Base-by-base conservation (phyloP, 2,113 vertebrate species). In the Pteronura brasiliensis region DNA sequence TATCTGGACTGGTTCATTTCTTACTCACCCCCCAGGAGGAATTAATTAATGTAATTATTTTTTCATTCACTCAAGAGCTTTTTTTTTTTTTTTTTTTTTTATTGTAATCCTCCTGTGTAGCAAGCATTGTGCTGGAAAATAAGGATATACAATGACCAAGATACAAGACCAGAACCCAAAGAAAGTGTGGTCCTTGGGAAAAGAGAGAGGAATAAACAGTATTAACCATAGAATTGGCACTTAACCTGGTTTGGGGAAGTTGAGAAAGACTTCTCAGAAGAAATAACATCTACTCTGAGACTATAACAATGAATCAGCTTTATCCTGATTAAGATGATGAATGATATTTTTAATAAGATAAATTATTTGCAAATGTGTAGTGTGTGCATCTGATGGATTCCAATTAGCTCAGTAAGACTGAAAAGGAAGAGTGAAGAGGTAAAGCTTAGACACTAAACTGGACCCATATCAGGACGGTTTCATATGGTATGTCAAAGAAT, bases 1-100 rank as follows among this genome's bases (percentile, higher is more conserved):
- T 96, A 87, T 96, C 90, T 88, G 36, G 17, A 76, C 92, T 86
- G 18, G 25, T 34, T 82, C 74, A 69, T 90, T 87, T 34, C 55
- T 88, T 83, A 61, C 34, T 72, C 63, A 63, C 91, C 31, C 36
- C 42, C 1, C 21, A n/a, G 36, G 5, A 63, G 91, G 61, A 96
- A 92, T 77, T 83, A 90, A 93, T 92, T 95, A 72, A 57, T 65
- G 42, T 34, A 90, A 83, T 86, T 82, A 89, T 63, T 91, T 83
- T 92, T 93, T 61, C 29, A 93, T 84, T 95, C 29, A 90, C 31
- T 76, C 27, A 88, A 88, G 15, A 59, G 1, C 23, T 90, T 71
- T 61, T 84, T 69, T 55, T 76, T 90, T 71, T 61, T 84, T 69
- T 55, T 76, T 76, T 12, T 83, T 81, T 61, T 47, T 61, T 52